These are phyloP conservation scores for Halcyon malimbica DNA, from an alignment of 2,113 vertebrate genomes.

Conservation along the genomic window DNA sequence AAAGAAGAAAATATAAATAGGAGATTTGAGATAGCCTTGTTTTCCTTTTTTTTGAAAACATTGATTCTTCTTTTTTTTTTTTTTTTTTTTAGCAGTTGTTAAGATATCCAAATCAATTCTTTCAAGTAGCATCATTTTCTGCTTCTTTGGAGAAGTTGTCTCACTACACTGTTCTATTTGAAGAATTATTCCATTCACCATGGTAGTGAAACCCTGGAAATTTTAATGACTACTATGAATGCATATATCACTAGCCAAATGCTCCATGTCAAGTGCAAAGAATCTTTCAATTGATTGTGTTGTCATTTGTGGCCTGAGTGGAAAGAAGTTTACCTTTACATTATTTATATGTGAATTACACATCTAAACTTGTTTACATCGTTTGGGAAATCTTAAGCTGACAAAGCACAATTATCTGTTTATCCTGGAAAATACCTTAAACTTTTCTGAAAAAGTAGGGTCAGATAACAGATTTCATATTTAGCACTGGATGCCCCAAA, in stretches of 20 bases:
- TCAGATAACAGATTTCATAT: not conserved
- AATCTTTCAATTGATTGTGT: constrained; percentile 7
- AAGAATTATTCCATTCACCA: not conserved
- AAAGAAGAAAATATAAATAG: not conserved
- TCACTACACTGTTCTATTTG: not conserved
- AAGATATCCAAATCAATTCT: not conserved
- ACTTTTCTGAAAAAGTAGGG: not conserved
- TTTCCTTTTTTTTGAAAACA: not conserved
- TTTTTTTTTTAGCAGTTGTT: not conserved
- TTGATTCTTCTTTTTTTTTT: not conserved
- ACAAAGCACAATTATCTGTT: constrained; percentile 44
- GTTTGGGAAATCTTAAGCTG: constrained; percentile 33
- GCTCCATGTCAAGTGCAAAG: not conserved
- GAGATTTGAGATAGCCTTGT: not conserved
- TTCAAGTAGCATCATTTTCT: not conserved
- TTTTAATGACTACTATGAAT: not conserved
- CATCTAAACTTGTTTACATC: not conserved
- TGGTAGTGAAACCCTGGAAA: constrained; percentile 1
- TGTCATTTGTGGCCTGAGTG: not conserved
- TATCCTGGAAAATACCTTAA: not conserved
- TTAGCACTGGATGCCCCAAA: not conserved
- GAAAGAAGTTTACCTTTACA: constrained; percentile 37
- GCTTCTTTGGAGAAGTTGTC: not conserved
- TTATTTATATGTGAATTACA: constrained; percentile 22
- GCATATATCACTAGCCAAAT: not conserved